Conservation (phyloP, 2,797 vertebrate species). For the Bradypodion ventrale region DNA sequence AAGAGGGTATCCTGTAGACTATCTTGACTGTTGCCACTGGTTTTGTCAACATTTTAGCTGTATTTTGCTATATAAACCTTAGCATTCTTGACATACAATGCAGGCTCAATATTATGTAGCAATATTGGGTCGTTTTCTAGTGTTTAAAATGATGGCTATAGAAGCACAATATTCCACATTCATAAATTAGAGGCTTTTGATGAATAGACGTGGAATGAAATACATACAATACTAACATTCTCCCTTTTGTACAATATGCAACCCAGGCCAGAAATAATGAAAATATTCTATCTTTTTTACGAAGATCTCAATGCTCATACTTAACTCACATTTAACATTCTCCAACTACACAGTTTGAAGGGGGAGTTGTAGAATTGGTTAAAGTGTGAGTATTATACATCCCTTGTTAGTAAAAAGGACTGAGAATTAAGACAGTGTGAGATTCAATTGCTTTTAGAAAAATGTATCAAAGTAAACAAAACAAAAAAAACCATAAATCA, state of each 20-base stretch:
- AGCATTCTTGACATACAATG: too few species aligned
- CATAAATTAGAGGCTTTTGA: too few species aligned
- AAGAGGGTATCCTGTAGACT: too few species aligned
- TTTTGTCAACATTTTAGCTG: too few species aligned
- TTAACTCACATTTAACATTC: constrained; percentile 55
- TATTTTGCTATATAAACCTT: too few species aligned
- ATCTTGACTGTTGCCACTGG: too few species aligned
- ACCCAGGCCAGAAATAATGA: constrained; percentile 57
- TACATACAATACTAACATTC: not conserved
- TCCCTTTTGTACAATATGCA: constrained; percentile 44
- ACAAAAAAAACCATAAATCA: too few species aligned
- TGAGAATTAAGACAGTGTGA: not conserved
- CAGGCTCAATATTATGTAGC: too few species aligned
- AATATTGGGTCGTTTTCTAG: too few species aligned
- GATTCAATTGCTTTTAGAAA: not conserved
- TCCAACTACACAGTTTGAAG: constrained; percentile 28
- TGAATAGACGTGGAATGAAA: too few species aligned
- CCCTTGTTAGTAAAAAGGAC: constrained; percentile 36
- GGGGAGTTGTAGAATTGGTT: constrained; percentile 41
- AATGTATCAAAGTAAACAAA: not conserved
- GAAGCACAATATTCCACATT: too few species aligned
- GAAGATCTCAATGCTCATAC: constrained; percentile 50
- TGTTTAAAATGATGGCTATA: too few species aligned
- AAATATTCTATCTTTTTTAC: constrained; percentile 61
- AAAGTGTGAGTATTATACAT: constrained; percentile 42